Percentiles rank a stretch among this genome's conserved stretches.
Evolutionary conservation across 2,888 invertebrate genomes (phyloP).

Genomic region (Morpho deidamia): DNA sequence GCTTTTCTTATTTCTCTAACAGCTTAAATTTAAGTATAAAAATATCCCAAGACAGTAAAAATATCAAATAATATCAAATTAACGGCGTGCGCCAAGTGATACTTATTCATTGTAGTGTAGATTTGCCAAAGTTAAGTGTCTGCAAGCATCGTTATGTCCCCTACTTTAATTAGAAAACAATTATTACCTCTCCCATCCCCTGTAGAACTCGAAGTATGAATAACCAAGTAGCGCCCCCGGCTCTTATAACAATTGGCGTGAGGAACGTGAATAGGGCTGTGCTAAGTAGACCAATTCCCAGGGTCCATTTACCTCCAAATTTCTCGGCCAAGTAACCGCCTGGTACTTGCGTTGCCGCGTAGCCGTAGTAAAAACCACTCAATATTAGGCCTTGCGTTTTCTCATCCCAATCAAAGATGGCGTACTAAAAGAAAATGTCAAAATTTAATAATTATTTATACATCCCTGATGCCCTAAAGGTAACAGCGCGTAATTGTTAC

Average conservation of each 20-base stretch:
- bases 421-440: slow-evolving; percentile 42
- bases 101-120: too few relatives aligned
- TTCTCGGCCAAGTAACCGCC: slow-evolving; percentile 89
- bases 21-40: too few relatives aligned
- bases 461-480: too few relatives aligned
- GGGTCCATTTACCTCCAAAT: slow-evolving; percentile 91
- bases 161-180: neutral
- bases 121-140: too few relatives aligned
- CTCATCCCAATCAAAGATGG: slow-evolving; percentile 82
- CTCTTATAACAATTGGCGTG: slow-evolving; percentile 84
- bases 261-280: slow-evolving; percentile 89
- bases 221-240: slow-evolving; percentile 71
- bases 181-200: slow-evolving; percentile 85
- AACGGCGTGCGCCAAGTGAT: too few relatives aligned
- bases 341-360: slow-evolving; percentile 89
- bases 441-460: neutral
- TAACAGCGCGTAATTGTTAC: too few relatives aligned
- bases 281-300: slow-evolving; percentile 88
- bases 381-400: slow-evolving; percentile 85
- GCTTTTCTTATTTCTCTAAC: too few relatives aligned
- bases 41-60: too few relatives aligned
- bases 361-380: slow-evolving; percentile 91
- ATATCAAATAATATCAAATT: too few relatives aligned
- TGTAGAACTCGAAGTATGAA: slow-evolving; percentile 82
- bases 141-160: neutral